Conservation (phyloP, 2,797 vertebrate genomes). For the Phalloptychus januarius region DNA sequence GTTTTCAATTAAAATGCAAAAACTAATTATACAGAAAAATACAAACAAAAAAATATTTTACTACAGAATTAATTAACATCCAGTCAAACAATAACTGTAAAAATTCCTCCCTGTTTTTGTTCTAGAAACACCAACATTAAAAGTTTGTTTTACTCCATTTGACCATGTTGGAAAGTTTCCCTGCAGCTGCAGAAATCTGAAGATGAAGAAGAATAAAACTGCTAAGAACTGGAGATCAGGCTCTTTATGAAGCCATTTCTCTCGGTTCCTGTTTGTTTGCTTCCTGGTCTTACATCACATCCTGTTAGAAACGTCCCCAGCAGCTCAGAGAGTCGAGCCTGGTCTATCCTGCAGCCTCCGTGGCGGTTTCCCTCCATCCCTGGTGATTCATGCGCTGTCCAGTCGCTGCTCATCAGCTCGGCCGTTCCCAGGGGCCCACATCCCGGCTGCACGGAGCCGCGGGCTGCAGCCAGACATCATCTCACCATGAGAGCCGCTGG, state of each 20-base stretch:
- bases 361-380: conserved; percentile 16
- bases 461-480: not conserved
- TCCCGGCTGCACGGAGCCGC: conserved; percentile 18
- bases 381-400: conserved; percentile 61
- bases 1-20: not conserved
- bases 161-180: too few species aligned
- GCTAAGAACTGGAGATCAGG: not conserved
- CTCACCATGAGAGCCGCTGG: not conserved
- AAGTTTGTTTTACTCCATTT: not conserved
- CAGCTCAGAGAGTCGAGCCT: not conserved
- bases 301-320: conserved; percentile 10
- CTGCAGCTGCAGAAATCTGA: not conserved
- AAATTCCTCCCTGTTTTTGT: not conserved
- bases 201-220: not conserved
- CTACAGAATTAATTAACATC: not conserved
- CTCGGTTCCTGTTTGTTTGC: conserved; percentile 1
- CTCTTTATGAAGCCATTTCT: not conserved
- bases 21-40: not conserved
- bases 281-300: not conserved
- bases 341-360: conserved; percentile 24
- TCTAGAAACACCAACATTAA: not conserved
- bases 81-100: not conserved
- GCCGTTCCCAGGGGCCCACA: conserved; percentile 22
- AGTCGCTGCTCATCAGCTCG: conserved; percentile 35
- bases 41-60: not conserved